phyloP scores from a whole-genome alignment of 2,113 vertebrate species.

The Phoxinus phoxinus region DNA sequence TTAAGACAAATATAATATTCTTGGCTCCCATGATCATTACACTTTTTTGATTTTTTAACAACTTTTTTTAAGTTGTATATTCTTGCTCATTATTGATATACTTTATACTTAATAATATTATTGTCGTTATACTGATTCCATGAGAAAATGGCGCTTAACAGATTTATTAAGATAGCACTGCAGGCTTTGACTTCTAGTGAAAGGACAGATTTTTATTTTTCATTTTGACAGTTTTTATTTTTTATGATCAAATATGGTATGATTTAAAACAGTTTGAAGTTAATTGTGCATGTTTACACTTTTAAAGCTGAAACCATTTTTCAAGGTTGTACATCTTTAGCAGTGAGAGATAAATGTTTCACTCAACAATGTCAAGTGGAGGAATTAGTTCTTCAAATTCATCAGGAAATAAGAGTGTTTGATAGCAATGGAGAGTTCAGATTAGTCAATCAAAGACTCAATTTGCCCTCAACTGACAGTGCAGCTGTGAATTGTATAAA shows the following conservation, averaged over 20 bases:
- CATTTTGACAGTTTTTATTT: background rate
- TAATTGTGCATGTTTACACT: constrained; percentile 17
- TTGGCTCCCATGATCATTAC: background rate
- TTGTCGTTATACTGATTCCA: background rate
- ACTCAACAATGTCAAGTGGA: constrained; percentile 34
- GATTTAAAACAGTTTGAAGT: constrained; percentile 3
- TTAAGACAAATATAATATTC: background rate
- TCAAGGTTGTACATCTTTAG: constrained; percentile 21
- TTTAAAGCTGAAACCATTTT: background rate
- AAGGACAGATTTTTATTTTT: background rate
- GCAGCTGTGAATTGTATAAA: constrained; percentile 94
- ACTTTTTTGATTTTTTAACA: background rate
- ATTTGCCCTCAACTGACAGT: constrained; percentile 94
- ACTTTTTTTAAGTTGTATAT: background rate
- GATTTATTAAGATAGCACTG: background rate
- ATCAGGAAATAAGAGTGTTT: constrained; percentile 56
- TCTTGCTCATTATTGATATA: background rate
- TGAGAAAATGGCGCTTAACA: background rate
- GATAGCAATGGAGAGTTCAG: constrained; percentile 82
- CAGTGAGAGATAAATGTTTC: background rate
- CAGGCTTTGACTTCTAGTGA: background rate
- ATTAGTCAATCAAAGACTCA: constrained; percentile 82
- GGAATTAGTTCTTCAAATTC: constrained; percentile 47
- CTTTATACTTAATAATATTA: background rate
- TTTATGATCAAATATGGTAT: background rate